Evolutionary conservation across 2,888 invertebrate species (phyloP).

Genomic region (Brachypalpus laphriformis): DNA sequence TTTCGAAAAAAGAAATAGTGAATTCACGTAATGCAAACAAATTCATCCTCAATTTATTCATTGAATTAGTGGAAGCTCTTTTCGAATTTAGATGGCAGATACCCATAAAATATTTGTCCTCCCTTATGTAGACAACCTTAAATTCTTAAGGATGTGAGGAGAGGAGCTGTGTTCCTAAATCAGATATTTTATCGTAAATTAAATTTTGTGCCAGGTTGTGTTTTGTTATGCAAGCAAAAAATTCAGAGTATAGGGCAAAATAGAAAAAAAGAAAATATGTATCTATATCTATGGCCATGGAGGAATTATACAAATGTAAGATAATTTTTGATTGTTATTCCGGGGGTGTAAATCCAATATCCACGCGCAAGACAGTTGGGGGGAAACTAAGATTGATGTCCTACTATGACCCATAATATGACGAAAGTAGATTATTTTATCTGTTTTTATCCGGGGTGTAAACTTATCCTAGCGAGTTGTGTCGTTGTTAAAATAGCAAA

Average conservation of each 20-base stretch:
- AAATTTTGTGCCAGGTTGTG: constrained; percentile 40
- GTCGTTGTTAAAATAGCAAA: too few species aligned
- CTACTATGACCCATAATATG: neutral
- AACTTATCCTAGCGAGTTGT: too few species aligned
- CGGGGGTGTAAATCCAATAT: neutral
- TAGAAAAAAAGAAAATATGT: neutral
- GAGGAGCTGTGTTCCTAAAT: constrained; percentile 10
- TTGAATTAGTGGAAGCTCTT: constrained; percentile 48
- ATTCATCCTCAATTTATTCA: constrained; percentile 56
- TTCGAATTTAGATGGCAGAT: constrained; percentile 3
- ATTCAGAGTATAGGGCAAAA: neutral
- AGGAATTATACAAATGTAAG: constrained; percentile 28
- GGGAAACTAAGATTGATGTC: neutral
- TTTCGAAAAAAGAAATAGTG: constrained; percentile 13
- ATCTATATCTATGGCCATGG: neutral
- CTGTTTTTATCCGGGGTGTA: too few species aligned
- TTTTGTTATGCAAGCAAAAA: constrained; percentile 37
- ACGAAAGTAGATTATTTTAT: neutral
- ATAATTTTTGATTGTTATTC: constrained; percentile 38
- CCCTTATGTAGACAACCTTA: neutral
- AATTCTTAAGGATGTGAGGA: neutral
- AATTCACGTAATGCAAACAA: constrained; percentile 61
- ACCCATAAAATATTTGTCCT: neutral
- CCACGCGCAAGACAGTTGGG: neutral
- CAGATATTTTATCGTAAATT: constrained; percentile 56